Evolutionary conservation across 2,888 invertebrate genomes (phyloP).

Genomic region (Synanthedon formicaeformis): DNA sequence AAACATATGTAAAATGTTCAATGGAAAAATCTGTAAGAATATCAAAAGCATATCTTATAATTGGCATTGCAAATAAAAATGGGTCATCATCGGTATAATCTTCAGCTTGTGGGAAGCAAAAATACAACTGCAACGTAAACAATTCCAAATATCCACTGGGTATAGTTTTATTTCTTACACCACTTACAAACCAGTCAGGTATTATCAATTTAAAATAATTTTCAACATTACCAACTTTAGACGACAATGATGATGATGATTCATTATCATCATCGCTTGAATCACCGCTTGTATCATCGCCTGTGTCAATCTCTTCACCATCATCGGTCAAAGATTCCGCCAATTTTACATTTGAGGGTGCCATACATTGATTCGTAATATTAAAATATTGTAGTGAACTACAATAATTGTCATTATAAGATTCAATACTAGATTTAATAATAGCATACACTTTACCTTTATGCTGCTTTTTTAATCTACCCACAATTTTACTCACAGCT

Average conservation of each 20-base stretch:
- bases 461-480: conserved; percentile 68
- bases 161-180: conserved; percentile 71
- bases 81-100: conserved; percentile 73
- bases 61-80: conserved; percentile 70
- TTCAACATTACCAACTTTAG: neutral
- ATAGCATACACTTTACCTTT: conserved; percentile 65
- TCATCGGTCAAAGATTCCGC: conserved; percentile 8
- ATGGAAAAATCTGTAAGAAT: conserved; percentile 46
- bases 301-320: conserved; percentile 6
- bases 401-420: conserved; percentile 73
- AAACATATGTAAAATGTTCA: conserved; percentile 42
- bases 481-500: conserved; percentile 76
- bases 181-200: conserved; percentile 76
- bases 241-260: conserved; percentile 7
- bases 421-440: conserved; percentile 73
- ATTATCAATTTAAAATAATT: conserved; percentile 22
- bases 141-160: conserved; percentile 79
- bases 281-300: conserved; percentile 17
- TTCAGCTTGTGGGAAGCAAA: conserved; percentile 80
- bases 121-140: conserved; percentile 72
- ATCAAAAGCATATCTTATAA: conserved; percentile 72
- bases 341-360: conserved; percentile 3
- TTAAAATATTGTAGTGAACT: conserved; percentile 71
- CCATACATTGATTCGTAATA: conserved; percentile 9
- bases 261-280: conserved; percentile 14